A percentile compares a stretch with the other conserved stretches of the same genome.
Evolutionary conservation across 2,888 invertebrate genomes (phyloP).

Genomic region (Ceramica pisi): DNA sequence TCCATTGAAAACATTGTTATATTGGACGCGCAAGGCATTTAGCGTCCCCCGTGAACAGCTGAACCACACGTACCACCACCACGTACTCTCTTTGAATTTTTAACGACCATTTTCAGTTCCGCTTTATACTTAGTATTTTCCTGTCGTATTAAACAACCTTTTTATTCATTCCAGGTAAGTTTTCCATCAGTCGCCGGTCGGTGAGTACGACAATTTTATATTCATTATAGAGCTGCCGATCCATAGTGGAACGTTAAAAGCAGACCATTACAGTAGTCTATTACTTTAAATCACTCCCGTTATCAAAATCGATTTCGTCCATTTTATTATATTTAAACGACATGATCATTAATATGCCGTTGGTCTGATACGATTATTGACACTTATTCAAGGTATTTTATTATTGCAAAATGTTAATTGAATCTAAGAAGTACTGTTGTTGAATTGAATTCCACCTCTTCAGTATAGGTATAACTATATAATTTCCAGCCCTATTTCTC

Average conservation of each 20-base stretch:
- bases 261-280: slow-evolving; percentile 60
- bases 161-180: slow-evolving; percentile 70
- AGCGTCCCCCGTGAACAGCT: too few relatives aligned
- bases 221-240: slow-evolving; percentile 53
- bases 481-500: slow-evolving; percentile 15
- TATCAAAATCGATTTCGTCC: slow-evolving; percentile 61
- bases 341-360: slow-evolving; percentile 38
- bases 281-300: slow-evolving; percentile 62
- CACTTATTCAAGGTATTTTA: slow-evolving; percentile 10
- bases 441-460: neutral
- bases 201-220: slow-evolving; percentile 68
- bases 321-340: slow-evolving; percentile 66
- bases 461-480: slow-evolving; percentile 3
- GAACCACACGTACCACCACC: too few relatives aligned
- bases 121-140: slow-evolving; percentile 20
- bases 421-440: slow-evolving; percentile 2
- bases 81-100: slow-evolving; percentile 22
- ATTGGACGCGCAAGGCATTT: too few relatives aligned
- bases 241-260: slow-evolving; percentile 56
- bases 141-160: slow-evolving; percentile 39
- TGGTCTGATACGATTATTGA: slow-evolving; percentile 27
- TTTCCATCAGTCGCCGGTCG: slow-evolving; percentile 45
- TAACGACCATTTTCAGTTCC: neutral
- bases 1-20: too few relatives aligned
- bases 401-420: neutral